phyloP scores from a whole-genome alignment of 2,113 vertebrate species.

The Psilopogon haemacephalus region DNA sequence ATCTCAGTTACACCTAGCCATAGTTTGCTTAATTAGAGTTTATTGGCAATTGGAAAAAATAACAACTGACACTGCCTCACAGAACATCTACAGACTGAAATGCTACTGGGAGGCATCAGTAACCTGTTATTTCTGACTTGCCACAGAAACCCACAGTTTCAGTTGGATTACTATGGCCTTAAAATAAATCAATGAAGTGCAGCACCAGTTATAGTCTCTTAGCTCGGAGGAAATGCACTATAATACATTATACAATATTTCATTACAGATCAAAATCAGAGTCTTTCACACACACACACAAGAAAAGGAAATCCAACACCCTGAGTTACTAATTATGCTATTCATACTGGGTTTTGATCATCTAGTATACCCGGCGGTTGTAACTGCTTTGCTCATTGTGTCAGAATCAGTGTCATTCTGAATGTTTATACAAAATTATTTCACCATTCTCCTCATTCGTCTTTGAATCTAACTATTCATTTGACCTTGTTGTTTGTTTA shows the following conservation, averaged over 20 bases:
- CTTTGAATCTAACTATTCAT: background rate
- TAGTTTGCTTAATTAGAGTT: background rate
- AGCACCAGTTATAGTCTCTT: background rate
- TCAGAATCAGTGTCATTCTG: background rate
- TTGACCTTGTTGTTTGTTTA: background rate
- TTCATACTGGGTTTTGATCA: background rate
- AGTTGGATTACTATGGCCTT: background rate
- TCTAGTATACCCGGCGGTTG: background rate
- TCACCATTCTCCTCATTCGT: background rate
- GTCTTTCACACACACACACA: background rate
- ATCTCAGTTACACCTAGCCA: background rate
- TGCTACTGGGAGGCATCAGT: background rate
- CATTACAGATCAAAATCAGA: background rate
- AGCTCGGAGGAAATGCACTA: background rate
- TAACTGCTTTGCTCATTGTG: background rate
- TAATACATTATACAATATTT: background rate
- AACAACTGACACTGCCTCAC: background rate
- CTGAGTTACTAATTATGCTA: background rate
- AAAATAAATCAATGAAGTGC: background rate
- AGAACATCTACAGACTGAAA: background rate
- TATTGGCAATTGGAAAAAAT: background rate
- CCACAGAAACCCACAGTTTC: background rate
- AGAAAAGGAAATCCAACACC: background rate
- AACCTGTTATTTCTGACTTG: background rate
- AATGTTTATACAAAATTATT: background rate